Conservation (phyloP, 2,797 vertebrate genomes). For the Galago senegalensis region DNA sequence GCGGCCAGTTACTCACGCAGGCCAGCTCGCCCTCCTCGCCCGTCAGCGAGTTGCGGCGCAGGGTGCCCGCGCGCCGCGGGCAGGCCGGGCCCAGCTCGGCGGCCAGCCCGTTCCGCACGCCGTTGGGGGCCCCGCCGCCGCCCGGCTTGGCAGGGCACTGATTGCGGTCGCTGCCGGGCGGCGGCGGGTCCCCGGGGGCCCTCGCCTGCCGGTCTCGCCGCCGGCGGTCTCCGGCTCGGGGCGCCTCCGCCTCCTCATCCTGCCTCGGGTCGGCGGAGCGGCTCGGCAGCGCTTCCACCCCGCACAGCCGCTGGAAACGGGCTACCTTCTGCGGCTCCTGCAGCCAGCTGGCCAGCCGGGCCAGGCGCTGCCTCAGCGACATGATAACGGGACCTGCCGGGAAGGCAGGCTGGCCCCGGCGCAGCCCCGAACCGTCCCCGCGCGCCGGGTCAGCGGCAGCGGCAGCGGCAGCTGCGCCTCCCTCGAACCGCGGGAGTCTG, state of each 20-base stretch:
- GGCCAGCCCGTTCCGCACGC: conserved; percentile 81
- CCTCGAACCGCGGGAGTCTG: not conserved
- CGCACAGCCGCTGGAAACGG: conserved; percentile 94
- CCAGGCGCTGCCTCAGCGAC: conserved; percentile 84
- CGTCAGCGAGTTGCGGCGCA: conserved; percentile 96
- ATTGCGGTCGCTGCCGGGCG: conserved; percentile 68
- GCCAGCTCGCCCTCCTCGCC: conserved; percentile 93
- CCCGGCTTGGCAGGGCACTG: conserved; percentile 56
- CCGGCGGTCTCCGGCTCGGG: not conserved
- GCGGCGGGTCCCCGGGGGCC: conserved; percentile 58
- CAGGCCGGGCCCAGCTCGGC: conserved; percentile 52
- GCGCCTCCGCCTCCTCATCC: conserved; percentile 5
- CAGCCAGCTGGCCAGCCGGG: conserved; percentile 86
- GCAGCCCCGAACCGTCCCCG: not conserved
- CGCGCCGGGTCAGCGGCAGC: not conserved
- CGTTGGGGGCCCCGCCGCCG: conserved; percentile 68
- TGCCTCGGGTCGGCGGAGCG: conserved; percentile 22
- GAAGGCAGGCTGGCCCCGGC: not conserved
- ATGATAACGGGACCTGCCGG: conserved; percentile 72
- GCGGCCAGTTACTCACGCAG: conserved; percentile 91
- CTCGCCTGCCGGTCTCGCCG: conserved; percentile 60
- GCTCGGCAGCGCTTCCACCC: conserved; percentile 89
- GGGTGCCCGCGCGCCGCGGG: conserved; percentile 64
- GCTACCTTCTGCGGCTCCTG: conserved; percentile 95
- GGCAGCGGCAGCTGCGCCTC: not conserved